Base-by-base conservation (phyloP, 2,113 vertebrate species). In the Chiloscyllium plagiosum region DNA sequence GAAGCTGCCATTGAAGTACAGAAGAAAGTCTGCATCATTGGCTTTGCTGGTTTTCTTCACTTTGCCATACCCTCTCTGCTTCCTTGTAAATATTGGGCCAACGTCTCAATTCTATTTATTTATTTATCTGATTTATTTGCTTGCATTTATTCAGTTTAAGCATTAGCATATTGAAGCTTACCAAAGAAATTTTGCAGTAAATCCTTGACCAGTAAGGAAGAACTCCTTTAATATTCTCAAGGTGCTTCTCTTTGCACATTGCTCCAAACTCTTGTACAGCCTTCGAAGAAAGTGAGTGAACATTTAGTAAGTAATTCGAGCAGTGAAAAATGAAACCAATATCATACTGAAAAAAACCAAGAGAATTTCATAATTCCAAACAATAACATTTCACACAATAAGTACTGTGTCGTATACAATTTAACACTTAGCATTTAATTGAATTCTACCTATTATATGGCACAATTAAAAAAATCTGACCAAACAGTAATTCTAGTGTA, bases 181-280 rank as follows among this genome's bases (percentile, higher is more conserved):
- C 99, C 97, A 99, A 96, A 92, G 99, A 99, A 96, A 99, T 98
- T 97, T 98, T 99, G 97, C 99, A 99, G 97, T 99, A 99, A 96
- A 99, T 99, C 96, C 99, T 98, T 6, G 99, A 98, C 99, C 99
- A 99, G 95, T 99, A 99, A 15, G 99, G 99, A 96, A 99, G 98
- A 96, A 99, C 99, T 70, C 99, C 99, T 98, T 99, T 99, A 5
- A 99, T 99, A 96, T 97, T 97, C 96, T 99, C 99, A 0, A 98
- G 96, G 47, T 99, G 98, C 97, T 98, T 98, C 95, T 99, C 98
- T 96, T 98, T 98, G 97, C 99, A 99, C 99, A 99, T 99, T 17
- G 96, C 96, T 72, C 98, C 99, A 98, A 99, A 99, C 96, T 99
- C 99, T 94, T 99, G 99, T 96, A 99, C 98, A 96, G 99, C 99